Evolutionary conservation across 1,140 invertebrate genomes (phyloP).

Genomic region (Zaprionus vittiger): DNA sequence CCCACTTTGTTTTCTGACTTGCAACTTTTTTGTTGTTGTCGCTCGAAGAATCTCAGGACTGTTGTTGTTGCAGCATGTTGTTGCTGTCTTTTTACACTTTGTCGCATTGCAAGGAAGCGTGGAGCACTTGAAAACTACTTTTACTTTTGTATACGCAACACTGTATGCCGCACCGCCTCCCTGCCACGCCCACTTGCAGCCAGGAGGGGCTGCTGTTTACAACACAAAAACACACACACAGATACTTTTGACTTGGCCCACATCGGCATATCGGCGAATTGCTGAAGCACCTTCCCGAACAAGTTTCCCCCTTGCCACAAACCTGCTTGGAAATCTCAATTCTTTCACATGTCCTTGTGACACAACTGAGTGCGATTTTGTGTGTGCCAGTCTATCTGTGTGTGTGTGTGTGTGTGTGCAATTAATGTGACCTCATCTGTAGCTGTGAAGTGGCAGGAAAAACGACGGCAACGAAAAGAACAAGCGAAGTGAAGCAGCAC

Average conservation of each 20-base stretch:
- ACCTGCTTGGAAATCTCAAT: constrained; percentile 39
- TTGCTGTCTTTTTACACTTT: constrained; percentile 69
- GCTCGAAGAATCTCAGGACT: background rate
- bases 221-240: background rate
- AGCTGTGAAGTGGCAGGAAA: constrained; percentile 13
- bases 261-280: constrained; percentile 47
- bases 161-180: constrained; percentile 44
- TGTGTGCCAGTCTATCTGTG: constrained; percentile 1
- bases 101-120: constrained; percentile 74
- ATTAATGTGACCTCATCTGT: constrained; percentile 46
- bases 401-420: constrained; percentile 16
- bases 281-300: constrained; percentile 51
- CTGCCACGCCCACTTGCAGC: constrained; percentile 12
- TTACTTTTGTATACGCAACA: constrained; percentile 78
- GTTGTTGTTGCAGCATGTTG: constrained; percentile 23
- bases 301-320: constrained; percentile 35
- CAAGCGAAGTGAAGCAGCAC: background rate
- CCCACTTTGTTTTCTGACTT: constrained; percentile 71
- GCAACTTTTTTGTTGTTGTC: constrained; percentile 65
- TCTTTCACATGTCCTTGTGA: constrained; percentile 54
- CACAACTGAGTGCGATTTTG: background rate
- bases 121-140: constrained; percentile 74
- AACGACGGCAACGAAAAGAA: constrained; percentile 15
- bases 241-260: constrained; percentile 10
- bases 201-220: constrained; percentile 14